Evolutionary conservation across 2,888 invertebrate species (phyloP).

Genomic region (Platycheirus albimanus): DNA sequence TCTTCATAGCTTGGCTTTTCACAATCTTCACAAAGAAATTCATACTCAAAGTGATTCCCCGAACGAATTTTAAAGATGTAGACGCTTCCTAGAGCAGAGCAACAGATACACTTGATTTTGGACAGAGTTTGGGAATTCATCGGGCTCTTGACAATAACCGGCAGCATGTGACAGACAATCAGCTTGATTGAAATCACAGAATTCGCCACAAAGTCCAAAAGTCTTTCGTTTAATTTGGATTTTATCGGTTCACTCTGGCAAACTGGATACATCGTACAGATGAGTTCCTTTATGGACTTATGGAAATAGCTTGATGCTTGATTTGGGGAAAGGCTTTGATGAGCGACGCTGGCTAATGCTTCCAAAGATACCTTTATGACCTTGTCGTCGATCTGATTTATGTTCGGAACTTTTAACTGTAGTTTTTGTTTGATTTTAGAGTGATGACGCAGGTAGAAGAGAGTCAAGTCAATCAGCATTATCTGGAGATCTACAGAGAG

Average conservation of each 20-base stretch:
- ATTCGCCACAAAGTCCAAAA: conserved; percentile 50
- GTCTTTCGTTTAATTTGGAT: conserved; percentile 31
- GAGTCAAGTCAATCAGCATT: conserved; percentile 21
- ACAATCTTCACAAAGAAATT: conserved; percentile 55
- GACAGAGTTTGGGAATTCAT: conserved; percentile 7
- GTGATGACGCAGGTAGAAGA: conserved; percentile 56
- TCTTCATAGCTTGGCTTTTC: conserved; percentile 32
- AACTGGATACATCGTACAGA: conserved; percentile 46
- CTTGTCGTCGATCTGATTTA: conserved; percentile 28
- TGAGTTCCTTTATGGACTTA: conserved; percentile 56
- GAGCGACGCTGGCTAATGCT: conserved; percentile 14
- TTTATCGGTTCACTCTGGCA: conserved; percentile 41
- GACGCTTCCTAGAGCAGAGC: conserved; percentile 38
- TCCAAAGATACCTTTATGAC: conserved; percentile 20
- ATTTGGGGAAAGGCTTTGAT: conserved; percentile 14
- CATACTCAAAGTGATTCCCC: not conserved
- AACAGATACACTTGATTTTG: conserved; percentile 58
- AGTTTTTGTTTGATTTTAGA: conserved; percentile 39
- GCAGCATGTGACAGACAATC: conserved; percentile 61
- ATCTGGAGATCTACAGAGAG: conserved; percentile 22
- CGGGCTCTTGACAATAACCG: conserved; percentile 22
- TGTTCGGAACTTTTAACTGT: conserved; percentile 3
- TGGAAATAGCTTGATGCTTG: conserved; percentile 36
- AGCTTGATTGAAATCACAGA: conserved; percentile 43
- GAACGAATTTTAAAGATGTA: conserved; percentile 37